phyloP scores from a whole-genome alignment of 2,113 vertebrate species.

The Colaptes auratus region DNA sequence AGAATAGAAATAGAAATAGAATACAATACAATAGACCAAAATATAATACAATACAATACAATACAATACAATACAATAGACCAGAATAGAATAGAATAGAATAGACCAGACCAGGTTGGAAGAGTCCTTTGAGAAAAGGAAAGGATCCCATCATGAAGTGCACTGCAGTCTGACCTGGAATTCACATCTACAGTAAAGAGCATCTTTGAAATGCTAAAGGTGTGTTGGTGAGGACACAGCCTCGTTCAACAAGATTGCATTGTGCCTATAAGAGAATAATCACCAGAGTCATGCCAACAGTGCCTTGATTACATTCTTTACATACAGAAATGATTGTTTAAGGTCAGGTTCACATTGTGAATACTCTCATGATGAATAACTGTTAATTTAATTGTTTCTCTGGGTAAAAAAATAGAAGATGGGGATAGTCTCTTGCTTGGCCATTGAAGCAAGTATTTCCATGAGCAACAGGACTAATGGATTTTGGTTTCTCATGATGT shows the following conservation, averaged over 20 bases:
- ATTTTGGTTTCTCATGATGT: background rate
- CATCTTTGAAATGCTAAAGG: background rate
- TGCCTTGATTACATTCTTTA: background rate
- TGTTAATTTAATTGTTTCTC: constrained; percentile 34
- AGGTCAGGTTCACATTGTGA: background rate
- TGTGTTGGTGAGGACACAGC: background rate
- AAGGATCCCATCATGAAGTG: background rate
- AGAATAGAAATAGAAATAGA: no score
- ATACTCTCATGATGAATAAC: background rate
- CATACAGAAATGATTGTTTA: background rate
- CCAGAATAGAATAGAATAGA: no score
- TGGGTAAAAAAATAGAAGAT: background rate
- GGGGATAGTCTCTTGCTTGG: background rate
- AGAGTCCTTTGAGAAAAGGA: background rate
- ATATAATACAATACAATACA: no score
- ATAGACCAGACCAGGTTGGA: no score
- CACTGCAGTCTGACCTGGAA: background rate
- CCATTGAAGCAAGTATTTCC: constrained; percentile 8
- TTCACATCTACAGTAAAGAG: background rate
- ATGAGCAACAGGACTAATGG: background rate
- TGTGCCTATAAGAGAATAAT: constrained; percentile 15
- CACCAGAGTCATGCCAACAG: background rate
- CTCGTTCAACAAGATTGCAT: background rate
- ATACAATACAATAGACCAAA: no score
- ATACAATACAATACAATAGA: no score